These are phyloP conservation scores for Drosophila picticornis DNA, from an alignment of 2,888 invertebrate species.

Conservation along the genomic window DNA sequence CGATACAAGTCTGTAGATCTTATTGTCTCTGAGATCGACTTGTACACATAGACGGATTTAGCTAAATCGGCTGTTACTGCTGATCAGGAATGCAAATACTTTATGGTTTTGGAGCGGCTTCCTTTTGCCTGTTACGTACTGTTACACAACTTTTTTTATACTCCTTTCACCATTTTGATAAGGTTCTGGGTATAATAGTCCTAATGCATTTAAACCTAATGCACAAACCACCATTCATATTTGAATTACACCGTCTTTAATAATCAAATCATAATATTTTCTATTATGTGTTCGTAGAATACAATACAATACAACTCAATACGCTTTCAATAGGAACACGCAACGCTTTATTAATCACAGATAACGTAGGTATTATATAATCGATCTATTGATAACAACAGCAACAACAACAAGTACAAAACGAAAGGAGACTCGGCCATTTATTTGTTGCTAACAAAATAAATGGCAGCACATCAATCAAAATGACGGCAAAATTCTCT, in stretches of 20 bases:
- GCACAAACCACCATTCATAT: not conserved
- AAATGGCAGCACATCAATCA: constrained; percentile 69
- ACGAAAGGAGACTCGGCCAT: constrained; percentile 15
- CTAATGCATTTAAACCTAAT: not conserved
- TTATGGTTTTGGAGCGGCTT: no score
- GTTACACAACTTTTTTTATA: not conserved
- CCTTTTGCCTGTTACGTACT: no score
- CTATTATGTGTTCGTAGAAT: not conserved
- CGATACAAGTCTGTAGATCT: not conserved
- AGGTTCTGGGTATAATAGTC: not conserved
- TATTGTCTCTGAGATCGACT: not conserved
- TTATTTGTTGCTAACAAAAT: constrained; percentile 40
- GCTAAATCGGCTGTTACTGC: not conserved
- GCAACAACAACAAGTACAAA: constrained; percentile 17
- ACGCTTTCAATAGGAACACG: constrained; percentile 16
- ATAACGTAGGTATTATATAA: constrained; percentile 22
- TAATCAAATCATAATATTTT: not conserved
- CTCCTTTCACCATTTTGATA: not conserved
- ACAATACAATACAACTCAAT: constrained; percentile 11
- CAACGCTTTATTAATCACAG: constrained; percentile 57
- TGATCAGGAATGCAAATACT: not conserved
- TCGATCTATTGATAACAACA: constrained; percentile 13
- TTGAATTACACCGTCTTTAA: not conserved
- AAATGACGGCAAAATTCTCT: constrained; percentile 40
- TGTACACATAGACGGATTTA: not conserved